A percentile compares a stretch with the other conserved stretches of the same genome.
Conservation (phyloP, 2,113 vertebrate species). For the Apeltes quadracus region DNA sequence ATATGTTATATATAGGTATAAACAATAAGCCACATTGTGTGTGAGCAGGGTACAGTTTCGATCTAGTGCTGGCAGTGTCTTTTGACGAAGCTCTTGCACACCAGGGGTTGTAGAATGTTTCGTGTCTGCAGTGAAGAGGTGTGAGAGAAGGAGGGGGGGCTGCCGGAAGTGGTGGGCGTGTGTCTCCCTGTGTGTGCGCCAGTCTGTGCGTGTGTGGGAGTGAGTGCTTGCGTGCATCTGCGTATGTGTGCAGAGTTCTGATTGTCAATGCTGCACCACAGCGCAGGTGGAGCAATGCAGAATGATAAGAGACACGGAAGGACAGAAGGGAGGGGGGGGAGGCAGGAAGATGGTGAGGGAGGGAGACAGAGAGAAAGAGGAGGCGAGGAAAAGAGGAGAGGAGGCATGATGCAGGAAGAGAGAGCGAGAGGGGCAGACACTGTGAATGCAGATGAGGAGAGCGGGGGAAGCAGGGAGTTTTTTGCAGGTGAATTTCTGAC, state of each 20-base stretch:
- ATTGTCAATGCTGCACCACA: slow-evolving; percentile 73
- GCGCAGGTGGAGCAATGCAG: slow-evolving; percentile 77
- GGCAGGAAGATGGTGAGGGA: slow-evolving; percentile 26
- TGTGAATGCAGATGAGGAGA: slow-evolving; percentile 77
- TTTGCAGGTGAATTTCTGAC: slow-evolving; percentile 75
- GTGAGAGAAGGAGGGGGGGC: slow-evolving; percentile 57
- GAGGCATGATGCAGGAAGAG: slow-evolving; percentile 66
- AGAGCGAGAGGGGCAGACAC: slow-evolving; percentile 54
- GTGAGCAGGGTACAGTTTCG: slow-evolving; percentile 39
- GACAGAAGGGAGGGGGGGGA: slow-evolving; percentile 53
- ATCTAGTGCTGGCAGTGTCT: slow-evolving; percentile 40
- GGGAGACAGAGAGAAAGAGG: slow-evolving; percentile 22
- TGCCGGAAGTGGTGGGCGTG: slow-evolving; percentile 77
- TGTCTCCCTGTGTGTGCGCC: slow-evolving; percentile 67
- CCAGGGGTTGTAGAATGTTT: slow-evolving; percentile 72
- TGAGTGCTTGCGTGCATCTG: slow-evolving; percentile 30
- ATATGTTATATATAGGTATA: neutral
- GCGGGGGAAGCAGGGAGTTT: slow-evolving; percentile 63
- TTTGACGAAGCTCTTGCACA: slow-evolving; percentile 62
- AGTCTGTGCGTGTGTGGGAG: slow-evolving; percentile 23
- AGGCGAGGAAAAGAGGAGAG: slow-evolving; percentile 53
- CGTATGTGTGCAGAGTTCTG: slow-evolving; percentile 62
- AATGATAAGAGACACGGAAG: slow-evolving; percentile 66
- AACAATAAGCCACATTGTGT: slow-evolving; percentile 4
- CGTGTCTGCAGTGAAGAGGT: slow-evolving; percentile 74